Evolutionary conservation across 2,888 invertebrate species (phyloP), one percentile per base, ranked within the genome.

Genomic region (Lobophora halterata): DNA sequence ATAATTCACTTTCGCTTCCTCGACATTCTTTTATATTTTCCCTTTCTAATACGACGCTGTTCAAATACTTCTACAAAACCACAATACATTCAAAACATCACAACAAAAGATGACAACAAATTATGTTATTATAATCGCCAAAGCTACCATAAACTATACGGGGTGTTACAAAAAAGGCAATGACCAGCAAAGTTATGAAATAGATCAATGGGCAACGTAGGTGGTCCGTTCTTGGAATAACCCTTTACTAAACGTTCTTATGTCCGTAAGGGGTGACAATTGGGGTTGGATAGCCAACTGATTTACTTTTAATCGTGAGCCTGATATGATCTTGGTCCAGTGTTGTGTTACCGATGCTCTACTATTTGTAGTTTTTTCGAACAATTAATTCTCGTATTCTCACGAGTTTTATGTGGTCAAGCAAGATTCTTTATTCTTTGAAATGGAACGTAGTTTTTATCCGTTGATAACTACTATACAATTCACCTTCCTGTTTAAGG

Each of bases 291-390:
- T 73, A 29, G 37, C 37, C 63, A 60, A 62, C 75, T 81, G 83
- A 82, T 83, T 82, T 81, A 83, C 74, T 78, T 75, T 72, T 73
- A 80, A 78, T 79, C 79, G 81, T 78, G 79, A 65, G 59, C 46
- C 55, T 51, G 85, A 83, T 85, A 72, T 65, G 77, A 85, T 85
- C 85, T 66, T 57, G 61, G 65, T 69, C 63, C 66, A 72, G 79
- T 72, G 75, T 79, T 79, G 72, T 75, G 81, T 82, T 82, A 79
- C 79, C 64, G 55, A 55, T 46, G 56, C 48, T 21, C 17, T 61
- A 65, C 64, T 56, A 60, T 61, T 68, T 61, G 62, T 68, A 62
- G 58, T 57, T 63, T 60, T n/a, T 49, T 54, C 50, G 16, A 36
- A 34, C 32, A 39, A 38, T 31, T 35, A 21, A 41, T 21, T 27